These are phyloP conservation scores for Microvelia longipes DNA, from an alignment of 1,140 invertebrate genomes.

Conservation along the genomic window DNA sequence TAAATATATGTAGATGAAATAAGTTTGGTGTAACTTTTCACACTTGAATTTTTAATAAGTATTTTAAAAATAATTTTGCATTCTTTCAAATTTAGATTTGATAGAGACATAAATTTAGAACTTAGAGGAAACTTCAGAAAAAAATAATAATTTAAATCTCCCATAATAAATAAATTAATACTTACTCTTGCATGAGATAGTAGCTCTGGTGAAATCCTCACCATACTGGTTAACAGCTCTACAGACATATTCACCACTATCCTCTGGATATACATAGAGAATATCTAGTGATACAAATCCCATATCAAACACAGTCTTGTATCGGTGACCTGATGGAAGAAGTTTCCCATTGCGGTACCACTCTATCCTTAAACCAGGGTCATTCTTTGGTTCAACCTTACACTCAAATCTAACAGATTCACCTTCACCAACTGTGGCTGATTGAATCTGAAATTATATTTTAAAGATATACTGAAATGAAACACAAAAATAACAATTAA, in stretches of 20 bases:
- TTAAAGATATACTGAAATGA: slow-evolving; percentile 10
- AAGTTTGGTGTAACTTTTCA: too few species aligned
- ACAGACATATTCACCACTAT: slow-evolving; percentile 85
- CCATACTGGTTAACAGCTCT: slow-evolving; percentile 73
- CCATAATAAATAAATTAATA: too few species aligned
- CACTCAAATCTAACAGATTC: slow-evolving; percentile 90
- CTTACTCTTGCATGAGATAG: slow-evolving; percentile 70
- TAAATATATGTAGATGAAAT: too few species aligned
- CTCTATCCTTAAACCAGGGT: slow-evolving; percentile 78
- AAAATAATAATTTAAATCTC: too few species aligned
- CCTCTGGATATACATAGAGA: slow-evolving; percentile 79
- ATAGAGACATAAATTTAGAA: too few species aligned
- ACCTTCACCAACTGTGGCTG: slow-evolving; percentile 65
- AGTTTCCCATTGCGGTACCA: slow-evolving; percentile 85
- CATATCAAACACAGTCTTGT: slow-evolving; percentile 81
- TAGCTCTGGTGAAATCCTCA: slow-evolving; percentile 71
- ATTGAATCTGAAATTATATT: slow-evolving; percentile 44
- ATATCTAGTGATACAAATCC: slow-evolving; percentile 89
- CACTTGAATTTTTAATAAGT: too few species aligned
- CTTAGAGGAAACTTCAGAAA: too few species aligned
- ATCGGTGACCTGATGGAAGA: slow-evolving; percentile 75
- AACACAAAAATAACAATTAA: too few species aligned
- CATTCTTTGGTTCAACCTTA: slow-evolving; percentile 82
- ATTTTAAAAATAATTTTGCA: too few species aligned
- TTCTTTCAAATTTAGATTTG: too few species aligned